A percentile compares a stretch with the other conserved stretches of the same genome.
These are phyloP conservation scores for Drosophila dives DNA, from an alignment of 2,888 invertebrate species.

Conservation along the genomic window DNA sequence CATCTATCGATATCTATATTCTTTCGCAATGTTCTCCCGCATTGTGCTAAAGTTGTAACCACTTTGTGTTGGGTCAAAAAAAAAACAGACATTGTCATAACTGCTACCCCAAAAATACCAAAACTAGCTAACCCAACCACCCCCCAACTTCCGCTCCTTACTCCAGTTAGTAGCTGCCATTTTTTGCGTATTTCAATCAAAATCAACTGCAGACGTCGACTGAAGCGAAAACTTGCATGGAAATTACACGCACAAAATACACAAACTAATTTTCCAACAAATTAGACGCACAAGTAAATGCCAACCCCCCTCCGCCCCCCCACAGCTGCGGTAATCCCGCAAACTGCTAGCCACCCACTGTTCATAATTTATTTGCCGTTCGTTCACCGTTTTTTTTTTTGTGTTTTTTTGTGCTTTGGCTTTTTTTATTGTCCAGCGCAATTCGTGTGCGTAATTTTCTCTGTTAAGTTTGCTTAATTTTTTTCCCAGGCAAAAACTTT, in stretches of 20 bases:
- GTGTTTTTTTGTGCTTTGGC: conserved; percentile 27
- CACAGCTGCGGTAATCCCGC: neutral
- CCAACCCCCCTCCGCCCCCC: conserved; percentile 14
- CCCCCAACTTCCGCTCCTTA: neutral
- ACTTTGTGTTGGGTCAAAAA: neutral
- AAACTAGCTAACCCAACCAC: neutral
- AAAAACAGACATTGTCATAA: conserved; percentile 21
- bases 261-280: conserved; percentile 79
- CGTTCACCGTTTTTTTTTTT: conserved; percentile 4
- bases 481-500: conserved; percentile 57
- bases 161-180: neutral
- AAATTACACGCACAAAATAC: conserved; percentile 76
- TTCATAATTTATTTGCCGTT: conserved; percentile 70
- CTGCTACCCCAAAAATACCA: neutral
- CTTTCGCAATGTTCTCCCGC: neutral
- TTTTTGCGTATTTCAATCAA: conserved; percentile 68
- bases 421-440: conserved; percentile 73
- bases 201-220: conserved; percentile 68
- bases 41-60: neutral
- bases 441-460: conserved; percentile 76
- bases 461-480: conserved; percentile 59
- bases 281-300: conserved; percentile 72
- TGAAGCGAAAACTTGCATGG: conserved; percentile 60
- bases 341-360: conserved; percentile 23
- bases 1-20: neutral